Base-by-base conservation (phyloP, 2,113 vertebrate genomes). In the Haemorhous mexicanus region DNA sequence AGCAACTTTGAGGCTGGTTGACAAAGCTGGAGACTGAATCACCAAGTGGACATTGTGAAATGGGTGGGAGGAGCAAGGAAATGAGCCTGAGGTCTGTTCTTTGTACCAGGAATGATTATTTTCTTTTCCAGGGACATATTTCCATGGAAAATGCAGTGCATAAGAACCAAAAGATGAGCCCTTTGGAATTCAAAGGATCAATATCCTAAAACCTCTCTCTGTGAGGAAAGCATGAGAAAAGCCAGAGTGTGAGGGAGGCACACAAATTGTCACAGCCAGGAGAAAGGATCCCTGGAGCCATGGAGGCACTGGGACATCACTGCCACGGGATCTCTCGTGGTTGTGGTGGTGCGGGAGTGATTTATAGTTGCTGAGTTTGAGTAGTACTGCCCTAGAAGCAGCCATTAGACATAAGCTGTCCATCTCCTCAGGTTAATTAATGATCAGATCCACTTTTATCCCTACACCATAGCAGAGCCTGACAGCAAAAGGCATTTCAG, bases 351-450 rank as follows among this genome's bases (percentile, higher is more conserved):
- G 63, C 32, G 28, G 39, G 62, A 59, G 9, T 50, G 77, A 81
- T 84, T 82, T 76, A 28, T 33, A 32, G 58, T 47, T 47, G 56
- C 15, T 16, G 33, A 44, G 30, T 82, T 79, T 86, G 90, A 84
- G 87, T 23, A 53, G 53, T 44, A 8, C 59, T 73, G 64, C 41
- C 63, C 75, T 67, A 24, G 67, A 52, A 92, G n/a, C 22, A 44
- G 30, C 55, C 68, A 19, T 22, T 33, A 70, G 19, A 70, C 81
- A 69, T 6, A 74, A 94, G 76, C 64, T 66, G 56, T 27, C 32
- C 7, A 66, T 86, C 72, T 94, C 70, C 37, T 35, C 11, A 8
- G 41, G 73, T 92, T 94, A 93, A 94, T 95, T 95, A 82, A 95
- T 90, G 84, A 82, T 82, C 87, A 77, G 53, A 61, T 84, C 59